phyloP scores from a whole-genome alignment of 2,113 vertebrate genomes.

The Tupaia tana region DNA sequence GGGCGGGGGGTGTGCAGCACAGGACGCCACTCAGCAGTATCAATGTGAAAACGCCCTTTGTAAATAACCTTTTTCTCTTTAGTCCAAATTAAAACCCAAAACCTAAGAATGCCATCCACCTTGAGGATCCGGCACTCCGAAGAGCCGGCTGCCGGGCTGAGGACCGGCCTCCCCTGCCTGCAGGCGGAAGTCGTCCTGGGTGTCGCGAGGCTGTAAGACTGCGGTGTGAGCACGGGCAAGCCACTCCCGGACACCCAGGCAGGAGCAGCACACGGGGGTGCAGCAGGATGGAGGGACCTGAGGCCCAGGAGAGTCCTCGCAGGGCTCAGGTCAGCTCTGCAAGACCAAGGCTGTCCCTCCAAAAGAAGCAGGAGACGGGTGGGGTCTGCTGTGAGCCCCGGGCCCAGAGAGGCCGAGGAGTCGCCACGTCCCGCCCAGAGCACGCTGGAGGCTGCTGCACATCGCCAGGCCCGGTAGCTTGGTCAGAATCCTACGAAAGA shows the following conservation, averaged over 20 bases:
- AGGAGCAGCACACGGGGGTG: fast-evolving
- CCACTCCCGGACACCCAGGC: not conserved
- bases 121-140: not conserved
- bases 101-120: not conserved
- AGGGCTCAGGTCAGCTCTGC: not conserved
- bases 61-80: not conserved
- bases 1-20: not conserved
- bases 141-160: too few relatives aligned
- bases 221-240: not conserved
- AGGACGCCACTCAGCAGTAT: not conserved
- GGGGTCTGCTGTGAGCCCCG: fast-evolving
- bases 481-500: not conserved
- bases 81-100: not conserved
- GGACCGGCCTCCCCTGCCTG: not conserved
- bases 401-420: not conserved
- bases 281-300: not conserved
- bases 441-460: not conserved
- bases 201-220: not conserved
- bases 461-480: fast-evolving
- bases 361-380: fast-evolving
- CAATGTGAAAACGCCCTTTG: not conserved
- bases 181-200: not conserved
- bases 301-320: not conserved
- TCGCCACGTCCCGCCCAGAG: fast-evolving
- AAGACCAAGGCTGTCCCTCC: not conserved